phyloP scores from a whole-genome alignment of 2,888 invertebrate species.

The Drosophila paucipuncta region DNA sequence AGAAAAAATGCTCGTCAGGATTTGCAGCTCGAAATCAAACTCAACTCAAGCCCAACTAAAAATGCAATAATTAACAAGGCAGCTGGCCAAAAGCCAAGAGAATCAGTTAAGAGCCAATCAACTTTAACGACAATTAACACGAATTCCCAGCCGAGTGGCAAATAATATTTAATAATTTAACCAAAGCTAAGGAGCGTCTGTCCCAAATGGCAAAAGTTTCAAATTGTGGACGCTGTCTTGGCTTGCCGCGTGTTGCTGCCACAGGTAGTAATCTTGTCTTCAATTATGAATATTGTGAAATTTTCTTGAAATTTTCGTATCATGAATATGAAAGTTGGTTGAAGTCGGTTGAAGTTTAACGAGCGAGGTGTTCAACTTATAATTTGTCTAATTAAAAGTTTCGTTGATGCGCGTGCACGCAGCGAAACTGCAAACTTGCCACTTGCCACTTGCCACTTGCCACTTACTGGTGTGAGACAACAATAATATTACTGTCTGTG shows the following conservation, averaged over 20 bases:
- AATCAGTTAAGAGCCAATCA: slow-evolving; percentile 52
- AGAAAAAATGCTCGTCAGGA: neutral
- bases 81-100: slow-evolving; percentile 25
- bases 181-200: slow-evolving; percentile 30
- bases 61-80: slow-evolving; percentile 46
- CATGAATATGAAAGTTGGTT: slow-evolving; percentile 59
- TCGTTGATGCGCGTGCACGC: slow-evolving; percentile 39
- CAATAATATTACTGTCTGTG: slow-evolving; percentile 24
- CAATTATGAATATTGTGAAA: slow-evolving; percentile 23
- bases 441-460: slow-evolving; percentile 15
- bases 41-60: slow-evolving; percentile 12
- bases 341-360: slow-evolving; percentile 45
- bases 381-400: slow-evolving; percentile 78
- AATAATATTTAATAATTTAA: slow-evolving; percentile 63
- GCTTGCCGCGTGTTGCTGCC: neutral
- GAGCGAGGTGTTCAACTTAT: slow-evolving; percentile 56
- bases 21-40: slow-evolving; percentile 1
- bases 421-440: slow-evolving; percentile 15
- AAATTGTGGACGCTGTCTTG: slow-evolving; percentile 7
- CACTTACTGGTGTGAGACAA: slow-evolving; percentile 40
- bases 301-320: slow-evolving; percentile 24
- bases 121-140: slow-evolving; percentile 43
- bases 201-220: slow-evolving; percentile 58
- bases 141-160: slow-evolving; percentile 29
- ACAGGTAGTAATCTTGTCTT: slow-evolving; percentile 22